Percentiles rank a stretch among this genome's conserved stretches.
Evolutionary conservation across 1,140 invertebrate genomes (phyloP).

Genomic region (Eupeodes corollae): DNA sequence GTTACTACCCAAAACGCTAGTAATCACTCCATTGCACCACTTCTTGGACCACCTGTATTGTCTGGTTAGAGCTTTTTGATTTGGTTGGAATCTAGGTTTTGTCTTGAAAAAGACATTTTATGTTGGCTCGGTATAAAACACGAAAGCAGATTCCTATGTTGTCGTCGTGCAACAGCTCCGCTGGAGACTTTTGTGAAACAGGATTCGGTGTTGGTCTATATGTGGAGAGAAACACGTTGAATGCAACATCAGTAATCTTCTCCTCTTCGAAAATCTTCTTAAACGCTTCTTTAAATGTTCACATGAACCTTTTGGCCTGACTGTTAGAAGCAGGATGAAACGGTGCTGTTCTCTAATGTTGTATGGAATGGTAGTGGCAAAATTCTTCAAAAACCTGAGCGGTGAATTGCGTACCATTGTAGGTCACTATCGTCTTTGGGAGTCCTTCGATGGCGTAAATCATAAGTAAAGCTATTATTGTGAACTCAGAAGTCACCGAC

Average conservation of each 20-base stretch:
- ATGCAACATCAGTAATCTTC: not conserved
- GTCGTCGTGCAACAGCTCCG: slow-evolving; percentile 1
- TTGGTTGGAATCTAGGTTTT: not conserved
- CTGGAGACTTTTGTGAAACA: slow-evolving; percentile 3
- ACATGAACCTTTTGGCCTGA: not conserved
- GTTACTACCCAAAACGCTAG: not conserved
- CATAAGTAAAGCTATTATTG: not conserved
- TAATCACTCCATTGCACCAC: not conserved
- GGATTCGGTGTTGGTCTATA: slow-evolving; percentile 5
- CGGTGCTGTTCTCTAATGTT: not conserved
- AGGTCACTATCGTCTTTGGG: slow-evolving; percentile 1
- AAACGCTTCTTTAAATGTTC: not conserved
- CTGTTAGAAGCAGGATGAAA: not conserved
- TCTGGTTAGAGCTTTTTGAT: not conserved
- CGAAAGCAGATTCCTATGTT: not conserved
- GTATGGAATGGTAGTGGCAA: not conserved
- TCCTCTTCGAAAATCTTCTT: not conserved
- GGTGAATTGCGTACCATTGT: slow-evolving; percentile 13
- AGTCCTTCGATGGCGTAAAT: not conserved
- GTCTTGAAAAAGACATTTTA: not conserved
- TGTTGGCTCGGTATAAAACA: not conserved
- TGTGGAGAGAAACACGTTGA: not conserved
- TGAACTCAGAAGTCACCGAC: not conserved
- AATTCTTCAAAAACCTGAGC: not conserved
- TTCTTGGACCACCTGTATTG: not conserved